phyloP scores from a whole-genome alignment of 2,888 invertebrate species.

The Protodeltote pygarga region DNA sequence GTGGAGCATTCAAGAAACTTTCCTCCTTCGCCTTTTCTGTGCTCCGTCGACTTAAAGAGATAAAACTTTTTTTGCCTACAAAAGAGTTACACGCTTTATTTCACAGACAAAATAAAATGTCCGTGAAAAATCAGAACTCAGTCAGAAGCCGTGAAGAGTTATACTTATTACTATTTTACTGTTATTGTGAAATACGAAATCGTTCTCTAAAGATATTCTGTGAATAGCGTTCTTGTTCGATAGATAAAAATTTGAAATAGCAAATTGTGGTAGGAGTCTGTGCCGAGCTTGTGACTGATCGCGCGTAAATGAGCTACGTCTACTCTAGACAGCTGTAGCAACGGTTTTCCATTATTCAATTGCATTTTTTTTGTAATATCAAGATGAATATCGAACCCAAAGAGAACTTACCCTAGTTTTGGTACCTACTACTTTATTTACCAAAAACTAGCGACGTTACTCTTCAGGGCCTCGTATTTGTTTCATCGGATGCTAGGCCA shows the following conservation, averaged over 20 bases:
- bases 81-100: slow-evolving; percentile 62
- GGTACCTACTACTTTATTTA: slow-evolving; percentile 16
- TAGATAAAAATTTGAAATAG: slow-evolving; percentile 32
- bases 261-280: slow-evolving; percentile 15
- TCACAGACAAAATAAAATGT: slow-evolving; percentile 60
- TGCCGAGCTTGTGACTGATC: slow-evolving; percentile 54
- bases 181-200: slow-evolving; percentile 31
- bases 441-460: slow-evolving; percentile 2
- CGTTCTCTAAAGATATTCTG: slow-evolving; percentile 5
- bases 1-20: slow-evolving; percentile 41
- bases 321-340: slow-evolving; percentile 15
- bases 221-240: background rate
- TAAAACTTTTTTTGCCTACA: slow-evolving; percentile 61
- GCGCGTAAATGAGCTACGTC: slow-evolving; percentile 51
- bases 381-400: background rate
- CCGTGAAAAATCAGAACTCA: slow-evolving; percentile 52
- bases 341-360: slow-evolving; percentile 24
- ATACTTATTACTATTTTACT: too few species aligned
- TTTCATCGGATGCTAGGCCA: slow-evolving; percentile 10
- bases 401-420: background rate
- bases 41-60: slow-evolving; percentile 55
- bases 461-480: slow-evolving; percentile 16
- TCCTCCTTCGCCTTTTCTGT: slow-evolving; percentile 48
- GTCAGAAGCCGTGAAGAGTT: slow-evolving; percentile 21
- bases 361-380: slow-evolving; percentile 37